Conservation (phyloP, 1,140 invertebrate genomes). For the Heliconius melpomene region DNA sequence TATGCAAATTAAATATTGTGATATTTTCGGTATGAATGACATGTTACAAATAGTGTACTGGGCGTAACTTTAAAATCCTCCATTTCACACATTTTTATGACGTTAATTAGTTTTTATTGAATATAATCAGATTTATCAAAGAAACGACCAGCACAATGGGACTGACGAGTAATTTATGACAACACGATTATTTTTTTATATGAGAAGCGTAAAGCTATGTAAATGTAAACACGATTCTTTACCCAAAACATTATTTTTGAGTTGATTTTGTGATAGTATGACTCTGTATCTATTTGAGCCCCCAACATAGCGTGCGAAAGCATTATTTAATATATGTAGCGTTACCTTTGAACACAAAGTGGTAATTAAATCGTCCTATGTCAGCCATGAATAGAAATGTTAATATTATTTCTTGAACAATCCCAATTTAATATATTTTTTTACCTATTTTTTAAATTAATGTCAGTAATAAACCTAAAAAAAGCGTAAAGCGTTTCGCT, state of each 20-base stretch:
- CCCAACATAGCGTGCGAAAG: slow-evolving; percentile 32
- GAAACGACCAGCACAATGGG: background rate
- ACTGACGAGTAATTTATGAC: background rate
- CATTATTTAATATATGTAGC: slow-evolving; percentile 43
- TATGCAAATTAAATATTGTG: slow-evolving; percentile 8
- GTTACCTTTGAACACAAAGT: slow-evolving; percentile 87
- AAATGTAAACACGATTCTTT: slow-evolving; percentile 2
- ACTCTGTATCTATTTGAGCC: slow-evolving; percentile 21
- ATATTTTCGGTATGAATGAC: background rate
- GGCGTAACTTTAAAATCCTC: background rate
- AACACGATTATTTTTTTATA: background rate
- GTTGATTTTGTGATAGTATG: slow-evolving; percentile 15
- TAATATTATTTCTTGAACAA: slow-evolving; percentile 43
- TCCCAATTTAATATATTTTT: background rate
- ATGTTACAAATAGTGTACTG: background rate
- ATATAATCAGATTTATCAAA: background rate
- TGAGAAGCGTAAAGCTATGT: slow-evolving; percentile 27
- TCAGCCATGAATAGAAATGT: slow-evolving; percentile 78
- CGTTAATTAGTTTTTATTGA: background rate
- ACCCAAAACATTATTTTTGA: slow-evolving; percentile 11
- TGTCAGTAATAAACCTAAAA: background rate
- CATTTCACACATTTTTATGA: background rate
- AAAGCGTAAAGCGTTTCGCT: slow-evolving; percentile 3
- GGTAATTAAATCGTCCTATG: slow-evolving; percentile 87
- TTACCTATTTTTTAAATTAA: background rate